Percentiles rank a stretch among this genome's conserved stretches.
Evolutionary conservation across 2,888 invertebrate species (phyloP).

Genomic region (Drosophila sordidapex): DNA sequence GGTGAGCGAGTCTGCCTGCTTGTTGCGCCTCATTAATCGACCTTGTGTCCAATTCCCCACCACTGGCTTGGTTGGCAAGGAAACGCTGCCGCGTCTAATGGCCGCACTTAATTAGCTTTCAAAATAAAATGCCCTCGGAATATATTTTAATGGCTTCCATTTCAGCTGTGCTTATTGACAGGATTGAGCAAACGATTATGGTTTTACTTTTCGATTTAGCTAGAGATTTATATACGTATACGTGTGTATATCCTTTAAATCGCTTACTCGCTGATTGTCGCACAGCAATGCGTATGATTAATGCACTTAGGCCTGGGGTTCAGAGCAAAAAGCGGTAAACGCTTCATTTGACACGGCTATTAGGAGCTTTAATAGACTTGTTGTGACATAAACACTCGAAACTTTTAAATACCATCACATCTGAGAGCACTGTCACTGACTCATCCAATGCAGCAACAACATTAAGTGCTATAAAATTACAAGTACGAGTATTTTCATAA

Average conservation of each 20-base stretch:
- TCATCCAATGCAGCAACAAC: conserved; percentile 22
- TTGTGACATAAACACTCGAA: conserved; percentile 56
- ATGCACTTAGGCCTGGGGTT: conserved; percentile 27
- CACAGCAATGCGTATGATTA: conserved; percentile 56
- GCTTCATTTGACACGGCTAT: conserved; percentile 53
- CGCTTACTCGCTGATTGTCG: background rate
- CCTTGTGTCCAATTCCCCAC: conserved; percentile 19
- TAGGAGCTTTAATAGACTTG: conserved; percentile 53
- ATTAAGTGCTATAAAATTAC: conserved; percentile 32
- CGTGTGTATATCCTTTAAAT: conserved; percentile 12
- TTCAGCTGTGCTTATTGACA: conserved; percentile 37
- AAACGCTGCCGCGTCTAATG: conserved; percentile 42
- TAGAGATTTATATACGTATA: conserved; percentile 32
- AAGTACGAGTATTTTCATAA: conserved; percentile 49
- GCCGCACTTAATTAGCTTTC: conserved; percentile 70
- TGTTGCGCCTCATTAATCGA: conserved; percentile 72
- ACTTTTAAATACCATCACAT: conserved; percentile 49
- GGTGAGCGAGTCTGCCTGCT: conserved; percentile 30
- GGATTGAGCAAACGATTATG: conserved; percentile 54
- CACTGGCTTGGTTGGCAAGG: conserved; percentile 11
- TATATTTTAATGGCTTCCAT: conserved; percentile 67
- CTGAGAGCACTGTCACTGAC: conserved; percentile 28
- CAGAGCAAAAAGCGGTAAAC: conserved; percentile 32
- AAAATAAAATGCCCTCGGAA: conserved; percentile 63
- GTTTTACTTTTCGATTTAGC: conserved; percentile 32